Evolutionary conservation across 2,888 invertebrate species (phyloP).

Genomic region (Pachliopta kotzebuea): DNA sequence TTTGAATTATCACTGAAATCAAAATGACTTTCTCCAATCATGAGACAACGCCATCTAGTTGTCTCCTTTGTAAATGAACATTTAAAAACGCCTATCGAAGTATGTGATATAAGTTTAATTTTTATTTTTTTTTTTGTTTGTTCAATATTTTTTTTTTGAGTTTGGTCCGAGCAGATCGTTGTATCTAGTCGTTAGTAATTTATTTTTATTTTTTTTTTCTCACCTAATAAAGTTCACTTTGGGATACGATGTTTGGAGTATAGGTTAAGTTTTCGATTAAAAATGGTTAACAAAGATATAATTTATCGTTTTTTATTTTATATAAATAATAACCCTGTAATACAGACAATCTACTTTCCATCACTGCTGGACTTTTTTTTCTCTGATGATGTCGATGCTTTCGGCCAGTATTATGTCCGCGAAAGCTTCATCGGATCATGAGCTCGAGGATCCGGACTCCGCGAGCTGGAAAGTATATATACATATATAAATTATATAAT

Average conservation of each 20-base stretch:
- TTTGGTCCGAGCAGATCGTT: constrained; percentile 59
- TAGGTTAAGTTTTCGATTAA: constrained; percentile 74
- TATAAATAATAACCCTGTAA: background rate
- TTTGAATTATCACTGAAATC: no score
- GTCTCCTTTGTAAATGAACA: background rate
- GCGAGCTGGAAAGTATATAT: no score
- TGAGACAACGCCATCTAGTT: no score
- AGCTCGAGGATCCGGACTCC: no score
- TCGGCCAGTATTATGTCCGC: no score
- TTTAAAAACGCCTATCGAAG: constrained; percentile 13
- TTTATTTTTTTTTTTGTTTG: constrained; percentile 1
- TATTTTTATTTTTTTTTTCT: constrained; percentile 53
- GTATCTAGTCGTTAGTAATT: constrained; percentile 75
- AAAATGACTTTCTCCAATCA: no score
- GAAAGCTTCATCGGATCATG: no score
- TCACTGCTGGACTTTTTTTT: no score
- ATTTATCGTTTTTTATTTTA: constrained; percentile 35
- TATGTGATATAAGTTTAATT: constrained; percentile 25
- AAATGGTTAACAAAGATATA: constrained; percentile 62
- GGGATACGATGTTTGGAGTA: constrained; percentile 58
- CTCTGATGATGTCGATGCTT: no score
- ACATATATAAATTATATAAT: no score
- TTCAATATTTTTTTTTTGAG: constrained; percentile 35
- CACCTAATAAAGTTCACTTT: constrained; percentile 47
- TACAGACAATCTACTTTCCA: no score